Percentiles rank a stretch among this genome's conserved stretches.
phyloP scores from a whole-genome alignment of 2,797 vertebrate genomes.

The Cossypha heuglini region DNA sequence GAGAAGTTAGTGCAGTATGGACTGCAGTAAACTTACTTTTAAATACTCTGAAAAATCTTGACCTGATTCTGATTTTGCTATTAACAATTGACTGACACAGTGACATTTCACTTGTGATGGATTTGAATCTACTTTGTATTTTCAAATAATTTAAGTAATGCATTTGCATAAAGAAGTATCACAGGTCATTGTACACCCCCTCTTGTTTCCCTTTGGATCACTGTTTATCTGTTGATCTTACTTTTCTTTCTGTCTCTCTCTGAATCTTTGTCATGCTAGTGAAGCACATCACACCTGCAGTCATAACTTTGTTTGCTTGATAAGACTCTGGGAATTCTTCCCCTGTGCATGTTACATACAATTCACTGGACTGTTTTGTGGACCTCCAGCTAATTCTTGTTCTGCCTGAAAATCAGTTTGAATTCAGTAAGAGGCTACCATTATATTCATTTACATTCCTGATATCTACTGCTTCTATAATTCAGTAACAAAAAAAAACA shows the following conservation, averaged over 20 bases:
- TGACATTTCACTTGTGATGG: background rate
- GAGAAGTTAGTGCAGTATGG: background rate
- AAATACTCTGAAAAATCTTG: background rate
- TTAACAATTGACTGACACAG: background rate
- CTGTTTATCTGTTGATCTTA: background rate
- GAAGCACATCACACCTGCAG: background rate
- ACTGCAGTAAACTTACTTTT: background rate
- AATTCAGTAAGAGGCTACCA: background rate
- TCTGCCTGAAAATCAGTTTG: constrained; percentile 2
- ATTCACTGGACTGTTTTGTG: background rate
- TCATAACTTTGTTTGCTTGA: background rate
- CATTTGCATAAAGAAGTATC: background rate
- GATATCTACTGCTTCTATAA: background rate
- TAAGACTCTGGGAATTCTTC: background rate
- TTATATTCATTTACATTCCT: background rate
- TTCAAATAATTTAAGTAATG: background rate
- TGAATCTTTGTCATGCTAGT: background rate
- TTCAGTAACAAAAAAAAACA: background rate
- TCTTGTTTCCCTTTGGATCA: background rate
- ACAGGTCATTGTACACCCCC: background rate
- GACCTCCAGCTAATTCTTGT: background rate
- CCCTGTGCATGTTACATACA: background rate
- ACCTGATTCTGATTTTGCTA: background rate
- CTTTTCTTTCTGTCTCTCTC: background rate
- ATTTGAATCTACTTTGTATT: background rate